phyloP scores from a whole-genome alignment of 2,888 invertebrate species.

The Coremacera marginata region DNA sequence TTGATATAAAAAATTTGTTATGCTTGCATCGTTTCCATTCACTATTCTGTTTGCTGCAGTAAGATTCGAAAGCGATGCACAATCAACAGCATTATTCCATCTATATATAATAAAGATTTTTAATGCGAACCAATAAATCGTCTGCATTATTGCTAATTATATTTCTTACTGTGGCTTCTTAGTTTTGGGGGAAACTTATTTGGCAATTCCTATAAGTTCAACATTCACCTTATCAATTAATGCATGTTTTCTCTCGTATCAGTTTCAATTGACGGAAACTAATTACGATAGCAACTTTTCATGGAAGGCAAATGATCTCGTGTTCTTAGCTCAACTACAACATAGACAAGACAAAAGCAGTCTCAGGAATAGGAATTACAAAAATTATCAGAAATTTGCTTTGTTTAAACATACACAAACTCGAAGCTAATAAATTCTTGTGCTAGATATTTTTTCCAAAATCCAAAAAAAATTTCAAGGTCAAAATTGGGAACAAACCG shows the following conservation, averaged over 20 bases:
- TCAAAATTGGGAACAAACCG: too few relatives aligned
- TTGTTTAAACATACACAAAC: not conserved
- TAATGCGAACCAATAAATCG: conserved; percentile 1
- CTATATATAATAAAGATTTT: not conserved
- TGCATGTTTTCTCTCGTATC: conserved; percentile 13
- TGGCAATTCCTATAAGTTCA: not conserved
- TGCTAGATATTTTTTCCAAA: too few relatives aligned
- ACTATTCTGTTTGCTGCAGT: conserved; percentile 57
- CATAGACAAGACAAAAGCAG: too few relatives aligned
- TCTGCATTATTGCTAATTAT: conserved; percentile 16
- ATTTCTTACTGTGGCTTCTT: not conserved
- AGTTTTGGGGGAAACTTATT: not conserved
- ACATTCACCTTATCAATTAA: conserved; percentile 13
- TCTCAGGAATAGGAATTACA: too few relatives aligned
- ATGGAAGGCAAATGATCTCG: not conserved
- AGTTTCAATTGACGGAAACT: conserved; percentile 8
- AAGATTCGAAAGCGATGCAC: not conserved
- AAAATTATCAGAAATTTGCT: not conserved
- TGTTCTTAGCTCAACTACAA: not conserved
- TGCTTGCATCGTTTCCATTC: conserved; percentile 60
- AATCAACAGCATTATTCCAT: not conserved
- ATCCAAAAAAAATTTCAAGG: too few relatives aligned
- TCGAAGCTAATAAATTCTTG: not conserved
- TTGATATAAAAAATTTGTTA: conserved; percentile 63
- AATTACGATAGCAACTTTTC: conserved; percentile 4